Conservation (phyloP, 1,140 invertebrate species). For the Drosophila obscura region DNA sequence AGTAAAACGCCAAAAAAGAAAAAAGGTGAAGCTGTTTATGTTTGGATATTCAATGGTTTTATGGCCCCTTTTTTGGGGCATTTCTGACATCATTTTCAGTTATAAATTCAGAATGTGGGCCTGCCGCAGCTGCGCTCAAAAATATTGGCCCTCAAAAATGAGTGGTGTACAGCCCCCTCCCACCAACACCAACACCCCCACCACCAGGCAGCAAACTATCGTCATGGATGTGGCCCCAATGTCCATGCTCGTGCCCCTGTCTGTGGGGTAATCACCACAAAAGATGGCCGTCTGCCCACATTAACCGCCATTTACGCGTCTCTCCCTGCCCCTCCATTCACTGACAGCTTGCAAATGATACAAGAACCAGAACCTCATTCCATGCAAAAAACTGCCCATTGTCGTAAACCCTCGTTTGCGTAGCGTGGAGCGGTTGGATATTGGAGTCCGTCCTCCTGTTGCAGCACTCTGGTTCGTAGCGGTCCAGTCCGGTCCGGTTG, state of each 20-base stretch:
- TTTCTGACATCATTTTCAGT: slow-evolving; percentile 69
- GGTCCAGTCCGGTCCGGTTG: slow-evolving; percentile 12
- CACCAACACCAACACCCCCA: too few species aligned
- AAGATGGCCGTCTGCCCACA: slow-evolving; percentile 56
- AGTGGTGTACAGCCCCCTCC: neutral
- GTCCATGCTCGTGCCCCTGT: slow-evolving; percentile 4
- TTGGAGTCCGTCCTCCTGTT: neutral
- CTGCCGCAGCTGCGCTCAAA: slow-evolving; percentile 39
- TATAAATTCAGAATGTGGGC: slow-evolving; percentile 70
- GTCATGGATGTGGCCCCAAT: neutral
- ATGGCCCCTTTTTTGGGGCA: too few species aligned
- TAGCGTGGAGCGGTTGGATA: neutral
- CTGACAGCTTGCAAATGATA: slow-evolving; percentile 78
- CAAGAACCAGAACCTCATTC: slow-evolving; percentile 24
- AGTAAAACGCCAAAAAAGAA: slow-evolving; percentile 4
- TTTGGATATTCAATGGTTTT: neutral
- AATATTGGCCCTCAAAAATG: slow-evolving; percentile 38
- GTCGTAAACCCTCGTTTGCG: slow-evolving; percentile 61
- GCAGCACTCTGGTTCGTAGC: too few species aligned
- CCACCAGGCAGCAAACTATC: slow-evolving; percentile 20
- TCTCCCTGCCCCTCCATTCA: neutral
- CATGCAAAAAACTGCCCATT: slow-evolving; percentile 44
- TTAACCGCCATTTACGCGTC: slow-evolving; percentile 73
- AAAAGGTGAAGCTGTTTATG: slow-evolving; percentile 4
- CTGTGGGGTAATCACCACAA: slow-evolving; percentile 56